Evolutionary conservation across 2,888 invertebrate genomes (phyloP).

Genomic region (Steromphala cineraria): DNA sequence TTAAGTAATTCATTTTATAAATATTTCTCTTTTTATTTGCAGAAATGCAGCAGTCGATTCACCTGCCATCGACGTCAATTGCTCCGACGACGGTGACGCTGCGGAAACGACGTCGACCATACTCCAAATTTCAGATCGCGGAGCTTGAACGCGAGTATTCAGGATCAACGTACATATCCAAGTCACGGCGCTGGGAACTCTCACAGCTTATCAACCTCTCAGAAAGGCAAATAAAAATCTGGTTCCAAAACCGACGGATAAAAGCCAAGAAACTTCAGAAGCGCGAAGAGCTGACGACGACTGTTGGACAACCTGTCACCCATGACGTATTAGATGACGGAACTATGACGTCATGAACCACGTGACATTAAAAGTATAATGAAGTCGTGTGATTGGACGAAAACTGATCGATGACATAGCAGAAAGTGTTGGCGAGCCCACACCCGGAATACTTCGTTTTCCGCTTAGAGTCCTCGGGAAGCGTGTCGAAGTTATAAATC

Average conservation of each 20-base stretch:
- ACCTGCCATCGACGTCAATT: slow-evolving; percentile 67
- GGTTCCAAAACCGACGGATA: slow-evolving; percentile 74
- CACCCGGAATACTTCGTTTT: too few species aligned
- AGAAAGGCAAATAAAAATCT: slow-evolving; percentile 75
- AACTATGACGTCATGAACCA: slow-evolving; percentile 1
- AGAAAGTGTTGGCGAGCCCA: too few species aligned
- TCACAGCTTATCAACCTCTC: slow-evolving; percentile 90
- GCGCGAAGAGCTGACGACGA: slow-evolving; percentile 57
- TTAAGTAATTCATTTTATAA: background rate
- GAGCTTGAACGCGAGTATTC: slow-evolving; percentile 98
- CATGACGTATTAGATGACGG: slow-evolving; percentile 17
- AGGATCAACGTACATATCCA: slow-evolving; percentile 97
- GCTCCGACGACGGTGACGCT: slow-evolving; percentile 69
- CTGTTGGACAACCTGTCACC: slow-evolving; percentile 20
- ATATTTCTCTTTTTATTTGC: slow-evolving; percentile 40
- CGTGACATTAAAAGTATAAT: background rate
- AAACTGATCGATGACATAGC: too few species aligned
- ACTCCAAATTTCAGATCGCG: slow-evolving; percentile 97
- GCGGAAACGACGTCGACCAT: slow-evolving; percentile 96
- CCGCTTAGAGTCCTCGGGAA: too few species aligned
- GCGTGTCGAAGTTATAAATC: too few species aligned
- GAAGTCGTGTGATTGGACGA: too few species aligned
- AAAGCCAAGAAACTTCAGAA: slow-evolving; percentile 72
- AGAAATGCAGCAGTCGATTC: slow-evolving; percentile 67
- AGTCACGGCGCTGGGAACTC: slow-evolving; percentile 98